phyloP scores from a whole-genome alignment of 1,140 invertebrate species.

The Tyrophagus putrescentiae region DNA sequence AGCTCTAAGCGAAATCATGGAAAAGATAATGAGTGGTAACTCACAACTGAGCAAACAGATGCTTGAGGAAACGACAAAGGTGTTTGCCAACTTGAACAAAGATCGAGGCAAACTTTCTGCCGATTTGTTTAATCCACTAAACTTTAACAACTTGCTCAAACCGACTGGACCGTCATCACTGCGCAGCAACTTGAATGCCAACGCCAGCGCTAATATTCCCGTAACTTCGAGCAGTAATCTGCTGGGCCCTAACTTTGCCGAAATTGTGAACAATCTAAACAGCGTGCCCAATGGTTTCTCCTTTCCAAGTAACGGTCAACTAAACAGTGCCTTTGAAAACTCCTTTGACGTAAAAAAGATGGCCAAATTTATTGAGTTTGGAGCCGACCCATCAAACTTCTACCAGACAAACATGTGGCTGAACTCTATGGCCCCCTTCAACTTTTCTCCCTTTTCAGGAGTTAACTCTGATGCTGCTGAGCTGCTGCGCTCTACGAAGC shows the following conservation, averaged over 20 bases:
- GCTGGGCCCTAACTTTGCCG: constrained; percentile 27
- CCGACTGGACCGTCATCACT: constrained; percentile 16
- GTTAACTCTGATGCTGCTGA: neutral
- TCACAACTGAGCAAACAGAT: constrained; percentile 86
- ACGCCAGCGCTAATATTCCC: constrained; percentile 28
- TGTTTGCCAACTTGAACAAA: constrained; percentile 3
- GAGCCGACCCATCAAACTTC: constrained; percentile 37
- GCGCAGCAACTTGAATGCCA: constrained; percentile 22
- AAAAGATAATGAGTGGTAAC: constrained; percentile 87
- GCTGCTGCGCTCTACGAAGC: constrained; percentile 1
- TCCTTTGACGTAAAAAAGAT: constrained; percentile 39
- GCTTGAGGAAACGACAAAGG: constrained; percentile 50
- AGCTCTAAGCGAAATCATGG: constrained; percentile 86
- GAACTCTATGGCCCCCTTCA: constrained; percentile 35
- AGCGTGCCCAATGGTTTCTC: constrained; percentile 25
- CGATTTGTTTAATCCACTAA: neutral
- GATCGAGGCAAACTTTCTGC: no score
- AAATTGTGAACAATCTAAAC: constrained; percentile 26
- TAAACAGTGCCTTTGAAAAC: constrained; percentile 24
- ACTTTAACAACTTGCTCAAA: constrained; percentile 3
- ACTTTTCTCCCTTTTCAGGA: neutral
- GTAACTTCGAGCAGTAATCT: constrained; percentile 1
- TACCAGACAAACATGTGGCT: constrained; percentile 38
- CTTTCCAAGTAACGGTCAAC: constrained; percentile 35
- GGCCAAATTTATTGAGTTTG: constrained; percentile 54